Evolutionary conservation across 2,888 invertebrate genomes (phyloP), one percentile per base, ranked within the genome.

Genomic region (Metopia argyrocephala): DNA sequence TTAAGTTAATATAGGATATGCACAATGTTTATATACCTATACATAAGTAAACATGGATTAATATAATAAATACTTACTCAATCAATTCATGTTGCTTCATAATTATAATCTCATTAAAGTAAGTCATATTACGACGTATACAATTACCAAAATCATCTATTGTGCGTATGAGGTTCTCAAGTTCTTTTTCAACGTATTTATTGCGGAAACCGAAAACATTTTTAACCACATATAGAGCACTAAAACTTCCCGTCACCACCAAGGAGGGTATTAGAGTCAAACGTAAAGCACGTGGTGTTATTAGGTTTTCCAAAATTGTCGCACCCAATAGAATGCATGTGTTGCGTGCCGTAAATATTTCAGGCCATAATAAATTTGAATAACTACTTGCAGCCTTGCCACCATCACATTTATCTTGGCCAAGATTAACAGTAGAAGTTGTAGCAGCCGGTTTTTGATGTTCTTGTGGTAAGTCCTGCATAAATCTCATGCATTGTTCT

Each of bases 131-230:
- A 23, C 90, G 87, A 2, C 89, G 86, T 31, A 90, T 87, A 68
- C 88, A 89, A 78, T 89, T 89, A 23, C 91, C 89, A 83, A 89
- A 90, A 31, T 88, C 87, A 83, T 90, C 89, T 46, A 90, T 87
- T 18, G 87, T 87, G 31, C 83, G 86, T 12, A 90, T 85, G n/a
- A 90, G 84, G 69, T 85, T 86, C n/a, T 88, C 86, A 76, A 90
- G 79, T 56, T 88, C 87, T 7, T 85, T 84, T 62, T 88, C 89
- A 5, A 88, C 86, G 2, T 87, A 86, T 70, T 87, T 88, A 79
- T 90, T 90, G n/a, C 88, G 87, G 79, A 88, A 87, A 4, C 87
- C 86, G 68, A 87, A 88, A 0, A 88, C 78, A 71, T 86, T 89
- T 21, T 90, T 90, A 0, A 87, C 84, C 2, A 85, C 83, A 57